phyloP scores from a whole-genome alignment of 2,797 vertebrate species.

The Pangasius mekongensis region DNA sequence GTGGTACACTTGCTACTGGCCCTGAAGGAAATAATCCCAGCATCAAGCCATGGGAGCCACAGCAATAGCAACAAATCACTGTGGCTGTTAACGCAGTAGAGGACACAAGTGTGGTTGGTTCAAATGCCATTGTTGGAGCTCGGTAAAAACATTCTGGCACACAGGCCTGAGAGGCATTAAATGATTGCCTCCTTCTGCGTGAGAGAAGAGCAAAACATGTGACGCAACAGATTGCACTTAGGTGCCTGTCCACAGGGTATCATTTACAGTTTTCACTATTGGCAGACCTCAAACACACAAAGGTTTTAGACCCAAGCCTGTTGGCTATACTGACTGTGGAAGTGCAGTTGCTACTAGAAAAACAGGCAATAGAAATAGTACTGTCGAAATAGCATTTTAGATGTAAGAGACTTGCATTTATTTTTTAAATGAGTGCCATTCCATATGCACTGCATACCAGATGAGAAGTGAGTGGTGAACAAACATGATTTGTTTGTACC shows the following conservation, averaged over 20 bases:
- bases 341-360: too few relatives aligned
- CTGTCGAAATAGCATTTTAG: background rate
- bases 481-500: background rate
- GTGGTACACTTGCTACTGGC: background rate
- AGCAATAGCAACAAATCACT: background rate
- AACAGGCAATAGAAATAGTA: background rate
- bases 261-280: background rate
- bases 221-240: slow-evolving; percentile 2
- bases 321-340: background rate
- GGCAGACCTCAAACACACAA: background rate
- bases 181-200: background rate
- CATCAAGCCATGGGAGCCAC: background rate
- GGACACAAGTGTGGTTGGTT: background rate
- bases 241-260: background rate
- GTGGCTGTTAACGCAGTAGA: background rate
- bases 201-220: background rate
- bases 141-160: background rate
- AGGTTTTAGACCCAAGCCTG: background rate
- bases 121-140: background rate
- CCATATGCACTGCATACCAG: background rate
- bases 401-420: background rate
- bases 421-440: background rate
- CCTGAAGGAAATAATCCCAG: background rate
- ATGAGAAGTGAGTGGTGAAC: background rate
- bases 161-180: background rate